Evolutionary conservation across 1,140 invertebrate genomes (phyloP), one percentile per base, ranked within the genome.

Genomic region (Nylanderia fulva): DNA sequence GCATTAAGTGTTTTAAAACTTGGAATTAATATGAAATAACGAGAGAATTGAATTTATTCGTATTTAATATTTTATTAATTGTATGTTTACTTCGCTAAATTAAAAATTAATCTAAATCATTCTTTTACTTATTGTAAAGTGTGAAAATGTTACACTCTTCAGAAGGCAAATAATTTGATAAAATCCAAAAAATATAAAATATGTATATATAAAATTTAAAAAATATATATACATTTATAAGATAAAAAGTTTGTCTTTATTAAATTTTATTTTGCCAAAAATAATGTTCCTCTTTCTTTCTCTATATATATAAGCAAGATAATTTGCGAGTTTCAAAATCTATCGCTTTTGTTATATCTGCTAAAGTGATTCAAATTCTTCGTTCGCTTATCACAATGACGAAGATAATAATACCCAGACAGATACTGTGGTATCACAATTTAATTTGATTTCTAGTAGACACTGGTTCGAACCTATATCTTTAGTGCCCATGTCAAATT

Each of bases 381-480:
- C 52, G 42, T 56, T 42, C 3, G 52, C 48, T 80, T 80, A 77
- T 82, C 66, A 33, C 21, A 18, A 21, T 82, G 3, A 66, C 4
- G 18, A 36, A 68, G 61, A 79, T 79, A 79, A 54, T 54, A 15
- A 45, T 9, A 56, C 56, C 39, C 48, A 68, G 64, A 13, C 48
- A 24, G n/a, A 56, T 8, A 54, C 33, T 39, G 33, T 33, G 52
- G 11, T 69, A 58, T 82, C 66, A 5, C 27, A 71, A 80, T 82
- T 69, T 82, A 42, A 33, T 60, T 82, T 27, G 33, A 71, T 72
- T 72, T 72, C 36, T 56, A 71, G 64, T 68, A 58, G 39, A 2
- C 24, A 72, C 33, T 56, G 11, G 64, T 42, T 45, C 15, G 0
- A 71, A 71, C 13, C 58, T 24, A 45, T 18, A 8, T 68, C 33